Evolutionary conservation across 2,113 vertebrate genomes (phyloP).

Genomic region (Galbula dea): DNA sequence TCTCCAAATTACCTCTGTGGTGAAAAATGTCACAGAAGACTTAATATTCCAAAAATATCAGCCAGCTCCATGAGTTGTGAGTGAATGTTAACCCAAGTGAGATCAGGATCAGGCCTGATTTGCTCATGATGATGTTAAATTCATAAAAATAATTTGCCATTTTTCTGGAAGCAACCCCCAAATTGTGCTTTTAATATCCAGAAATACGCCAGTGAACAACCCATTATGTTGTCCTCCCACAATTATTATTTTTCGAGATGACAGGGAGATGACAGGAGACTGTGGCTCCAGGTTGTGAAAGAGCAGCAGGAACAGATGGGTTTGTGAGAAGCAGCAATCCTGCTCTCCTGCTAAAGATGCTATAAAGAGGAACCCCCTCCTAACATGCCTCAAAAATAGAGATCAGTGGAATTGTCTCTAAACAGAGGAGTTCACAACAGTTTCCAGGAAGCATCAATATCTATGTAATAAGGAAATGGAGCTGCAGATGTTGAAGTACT

Average conservation of each 20-base stretch:
- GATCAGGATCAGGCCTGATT: constrained; percentile 20
- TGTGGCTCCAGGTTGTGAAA: constrained; percentile 50
- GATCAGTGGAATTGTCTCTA: background rate
- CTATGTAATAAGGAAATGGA: background rate
- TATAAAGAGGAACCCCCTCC: background rate
- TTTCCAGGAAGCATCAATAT: constrained; percentile 16
- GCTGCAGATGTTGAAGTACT: background rate
- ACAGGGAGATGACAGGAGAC: constrained; percentile 29
- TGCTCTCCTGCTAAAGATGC: constrained; percentile 7
- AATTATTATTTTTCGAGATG: background rate
- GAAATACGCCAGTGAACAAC: background rate
- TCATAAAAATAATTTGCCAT: background rate
- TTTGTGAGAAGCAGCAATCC: background rate
- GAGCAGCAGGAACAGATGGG: constrained; percentile 51
- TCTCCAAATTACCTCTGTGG: background rate
- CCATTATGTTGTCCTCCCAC: constrained; percentile 34
- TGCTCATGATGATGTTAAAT: constrained; percentile 2
- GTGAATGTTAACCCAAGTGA: background rate
- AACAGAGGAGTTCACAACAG: background rate
- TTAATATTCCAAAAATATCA: background rate
- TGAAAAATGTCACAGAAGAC: background rate
- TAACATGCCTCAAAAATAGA: background rate
- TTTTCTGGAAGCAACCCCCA: constrained; percentile 3
- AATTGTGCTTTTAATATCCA: background rate
- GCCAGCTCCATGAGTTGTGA: background rate